phyloP scores from a whole-genome alignment of 1,140 invertebrate species.

The Bradynema listronoti region DNA sequence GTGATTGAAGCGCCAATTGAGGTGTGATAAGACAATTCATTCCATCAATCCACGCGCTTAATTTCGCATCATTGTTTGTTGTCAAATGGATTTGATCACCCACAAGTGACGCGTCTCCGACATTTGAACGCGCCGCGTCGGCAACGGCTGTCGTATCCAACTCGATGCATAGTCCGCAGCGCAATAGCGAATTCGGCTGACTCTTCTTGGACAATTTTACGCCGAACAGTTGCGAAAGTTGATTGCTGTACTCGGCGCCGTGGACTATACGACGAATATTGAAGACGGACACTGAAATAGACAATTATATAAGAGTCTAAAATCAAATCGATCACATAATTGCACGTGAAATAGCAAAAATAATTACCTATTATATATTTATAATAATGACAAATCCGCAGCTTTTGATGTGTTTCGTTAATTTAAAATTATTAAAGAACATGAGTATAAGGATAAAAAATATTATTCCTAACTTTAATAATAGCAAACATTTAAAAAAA shows the following conservation, averaged over 20 bases:
- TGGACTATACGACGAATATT: slow-evolving; percentile 22
- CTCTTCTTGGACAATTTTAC: slow-evolving; percentile 25
- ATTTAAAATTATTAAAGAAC: no score
- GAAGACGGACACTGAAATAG: slow-evolving; percentile 16
- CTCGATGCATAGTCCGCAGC: slow-evolving; percentile 24
- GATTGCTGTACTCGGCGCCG: slow-evolving; percentile 25
- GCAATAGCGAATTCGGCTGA: slow-evolving; percentile 13
- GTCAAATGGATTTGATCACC: slow-evolving; percentile 7
- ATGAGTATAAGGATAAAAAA: no score
- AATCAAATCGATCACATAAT: no score
- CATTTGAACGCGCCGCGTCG: no score
- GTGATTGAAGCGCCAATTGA: slow-evolving; percentile 16
- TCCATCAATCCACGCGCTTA: slow-evolving; percentile 17
- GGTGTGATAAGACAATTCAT: slow-evolving; percentile 23
- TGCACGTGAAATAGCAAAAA: no score
- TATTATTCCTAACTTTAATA: no score
- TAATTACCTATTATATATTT: no score
- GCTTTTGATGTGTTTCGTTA: no score
- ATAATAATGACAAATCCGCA: no score
- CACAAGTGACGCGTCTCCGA: background rate
- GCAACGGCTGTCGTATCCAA: slow-evolving; percentile 6
- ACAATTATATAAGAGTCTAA: background rate
- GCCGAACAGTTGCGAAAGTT: slow-evolving; percentile 21
- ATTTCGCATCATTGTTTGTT: slow-evolving; percentile 22
- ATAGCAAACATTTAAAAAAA: no score